A percentile compares a stretch with the other conserved stretches of the same genome.
phyloP scores from a whole-genome alignment of 1,140 invertebrate species.

The Diachasma alloeum region DNA sequence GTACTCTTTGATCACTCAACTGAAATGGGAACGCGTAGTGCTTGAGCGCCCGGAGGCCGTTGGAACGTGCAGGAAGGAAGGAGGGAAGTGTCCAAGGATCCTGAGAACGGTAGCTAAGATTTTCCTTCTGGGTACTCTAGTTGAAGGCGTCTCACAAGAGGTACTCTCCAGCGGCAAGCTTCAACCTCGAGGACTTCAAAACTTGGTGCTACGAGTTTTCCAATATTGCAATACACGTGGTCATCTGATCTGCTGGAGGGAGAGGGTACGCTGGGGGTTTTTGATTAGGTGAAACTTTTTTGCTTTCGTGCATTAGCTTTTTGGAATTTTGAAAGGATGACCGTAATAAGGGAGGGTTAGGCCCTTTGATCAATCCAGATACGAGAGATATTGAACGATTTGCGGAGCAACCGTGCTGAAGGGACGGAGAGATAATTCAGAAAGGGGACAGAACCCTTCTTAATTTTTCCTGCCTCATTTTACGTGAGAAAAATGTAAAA shows the following conservation, averaged over 20 bases:
- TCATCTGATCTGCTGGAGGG: neutral
- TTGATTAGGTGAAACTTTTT: neutral
- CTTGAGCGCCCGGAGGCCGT: neutral
- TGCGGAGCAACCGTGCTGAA: neutral
- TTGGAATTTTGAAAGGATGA: neutral
- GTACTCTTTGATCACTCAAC: slow-evolving; percentile 14
- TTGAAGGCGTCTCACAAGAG: no score
- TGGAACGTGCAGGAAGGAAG: neutral
- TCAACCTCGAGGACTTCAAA: neutral
- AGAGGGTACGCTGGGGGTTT: neutral
- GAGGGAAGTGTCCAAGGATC: neutral
- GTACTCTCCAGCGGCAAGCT: neutral
- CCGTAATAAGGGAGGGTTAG: neutral
- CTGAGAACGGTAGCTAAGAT: neutral
- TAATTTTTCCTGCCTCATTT: neutral
- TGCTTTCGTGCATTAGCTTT: neutral
- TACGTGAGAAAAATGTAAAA: neutral
- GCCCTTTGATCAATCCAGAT: slow-evolving; percentile 23
- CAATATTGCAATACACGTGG: neutral
- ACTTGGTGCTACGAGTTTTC: neutral
- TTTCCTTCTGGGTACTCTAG: neutral
- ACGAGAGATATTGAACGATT: neutral
- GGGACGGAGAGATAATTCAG: neutral
- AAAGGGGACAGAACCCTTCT: neutral
- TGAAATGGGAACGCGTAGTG: slow-evolving; percentile 1